Conservation (phyloP, 2,113 vertebrate species). For the Nycticryphes semicollaris region DNA sequence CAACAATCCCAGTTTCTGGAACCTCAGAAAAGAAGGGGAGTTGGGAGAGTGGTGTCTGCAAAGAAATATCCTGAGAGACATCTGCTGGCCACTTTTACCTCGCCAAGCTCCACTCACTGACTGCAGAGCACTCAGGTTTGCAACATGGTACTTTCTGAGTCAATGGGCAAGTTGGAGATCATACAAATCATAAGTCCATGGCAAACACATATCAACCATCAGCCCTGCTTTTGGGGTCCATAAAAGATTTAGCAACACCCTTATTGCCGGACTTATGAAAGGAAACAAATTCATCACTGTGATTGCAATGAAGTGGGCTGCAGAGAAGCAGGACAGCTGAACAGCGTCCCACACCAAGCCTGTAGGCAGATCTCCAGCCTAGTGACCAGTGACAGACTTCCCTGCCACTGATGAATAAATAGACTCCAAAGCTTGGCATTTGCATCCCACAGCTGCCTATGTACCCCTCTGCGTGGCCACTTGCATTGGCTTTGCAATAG, state of each 20-base stretch:
- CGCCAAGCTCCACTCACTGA: not conserved
- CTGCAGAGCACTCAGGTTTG: not conserved
- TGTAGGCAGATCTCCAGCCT: slow-evolving; percentile 17
- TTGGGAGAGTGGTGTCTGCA: not conserved
- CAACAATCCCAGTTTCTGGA: not conserved
- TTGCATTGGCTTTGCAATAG: not conserved
- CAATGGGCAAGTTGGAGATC: not conserved
- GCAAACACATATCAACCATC: not conserved
- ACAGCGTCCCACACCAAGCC: not conserved
- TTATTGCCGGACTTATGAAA: slow-evolving; percentile 34
- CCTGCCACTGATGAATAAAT: not conserved
- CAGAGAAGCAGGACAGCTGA: not conserved
- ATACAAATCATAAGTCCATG: not conserved
- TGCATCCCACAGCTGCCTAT: not conserved
- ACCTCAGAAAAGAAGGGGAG: not conserved
- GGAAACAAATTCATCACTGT: slow-evolving; percentile 10
- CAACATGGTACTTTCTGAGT: not conserved
- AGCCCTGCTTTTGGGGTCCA: slow-evolving; percentile 3
- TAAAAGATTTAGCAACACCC: slow-evolving; percentile 21
- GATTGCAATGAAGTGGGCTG: not conserved
- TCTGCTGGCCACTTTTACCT: slow-evolving; percentile 41
- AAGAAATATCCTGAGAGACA: slow-evolving; percentile 50
- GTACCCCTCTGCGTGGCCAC: not conserved
- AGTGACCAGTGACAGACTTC: slow-evolving; percentile 7
- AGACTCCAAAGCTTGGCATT: not conserved